A percentile compares a stretch with the other conserved stretches of the same genome.
These are phyloP conservation scores for human DNA, from an alignment of 2,113 vertebrate genomes.

Conservation along the genomic window GRCh38 chr11:101392501-101393000, in stretches of 20 bases:
- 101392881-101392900: no score
- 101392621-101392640: neutral
- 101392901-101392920: no score
- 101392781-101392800: neutral
- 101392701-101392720: neutral
- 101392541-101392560: neutral
- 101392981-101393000: no score
- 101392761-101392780: neutral
- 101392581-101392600: neutral
- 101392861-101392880: no score
- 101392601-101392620: neutral
- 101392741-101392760: neutral
- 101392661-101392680: neutral
- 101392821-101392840: neutral
- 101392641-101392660: neutral
- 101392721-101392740: neutral
- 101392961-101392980: no score
- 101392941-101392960: no score
- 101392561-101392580: neutral
- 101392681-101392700: neutral
- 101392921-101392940: no score
- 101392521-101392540: no score
- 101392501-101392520: neutral
- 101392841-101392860: neutral
- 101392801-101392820: neutral